Evolutionary conservation across 2,888 invertebrate species (phyloP).

Genomic region (Cantharis rufa): DNA sequence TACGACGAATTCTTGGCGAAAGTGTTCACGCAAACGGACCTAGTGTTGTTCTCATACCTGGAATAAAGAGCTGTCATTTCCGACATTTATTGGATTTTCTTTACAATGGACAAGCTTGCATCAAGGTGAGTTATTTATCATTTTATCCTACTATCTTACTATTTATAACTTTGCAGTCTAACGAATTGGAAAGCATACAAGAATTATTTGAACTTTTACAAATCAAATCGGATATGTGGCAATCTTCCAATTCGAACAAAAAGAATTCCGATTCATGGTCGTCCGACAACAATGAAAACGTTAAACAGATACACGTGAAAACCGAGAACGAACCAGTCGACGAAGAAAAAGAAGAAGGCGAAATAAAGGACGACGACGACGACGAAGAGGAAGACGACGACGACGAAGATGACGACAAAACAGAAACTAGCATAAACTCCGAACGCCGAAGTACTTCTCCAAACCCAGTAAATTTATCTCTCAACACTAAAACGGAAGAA

Average conservation of each 20-base stretch:
- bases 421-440: slow-evolving; percentile 56
- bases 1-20: slow-evolving; percentile 77
- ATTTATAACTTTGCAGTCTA: slow-evolving; percentile 62
- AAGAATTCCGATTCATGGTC: slow-evolving; percentile 54
- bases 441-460: slow-evolving; percentile 73
- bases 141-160: slow-evolving; percentile 26
- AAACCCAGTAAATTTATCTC: slow-evolving; percentile 80
- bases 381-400: slow-evolving; percentile 52
- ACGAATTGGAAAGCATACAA: slow-evolving; percentile 80
- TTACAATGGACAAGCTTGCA: slow-evolving; percentile 83
- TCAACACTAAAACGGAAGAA: slow-evolving; percentile 39
- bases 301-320: slow-evolving; percentile 43
- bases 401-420: slow-evolving; percentile 44
- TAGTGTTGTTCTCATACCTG: slow-evolving; percentile 83
- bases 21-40: slow-evolving; percentile 71
- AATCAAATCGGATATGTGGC: slow-evolving; percentile 83
- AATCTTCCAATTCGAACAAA: slow-evolving; percentile 54
- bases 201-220: slow-evolving; percentile 81
- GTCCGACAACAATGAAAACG: slow-evolving; percentile 23
- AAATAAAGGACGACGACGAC: slow-evolving; percentile 56
- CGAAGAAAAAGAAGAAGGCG: slow-evolving; percentile 59
- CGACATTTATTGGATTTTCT: slow-evolving; percentile 82
- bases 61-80: slow-evolving; percentile 78
- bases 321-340: slow-evolving; percentile 53
- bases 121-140: slow-evolving; percentile 62